A percentile compares a stretch with the other conserved stretches of the same genome.
These are phyloP conservation scores for Coregonus sp. DNA, from an alignment of 2,797 vertebrate genomes.

Conservation along the genomic window DNA sequence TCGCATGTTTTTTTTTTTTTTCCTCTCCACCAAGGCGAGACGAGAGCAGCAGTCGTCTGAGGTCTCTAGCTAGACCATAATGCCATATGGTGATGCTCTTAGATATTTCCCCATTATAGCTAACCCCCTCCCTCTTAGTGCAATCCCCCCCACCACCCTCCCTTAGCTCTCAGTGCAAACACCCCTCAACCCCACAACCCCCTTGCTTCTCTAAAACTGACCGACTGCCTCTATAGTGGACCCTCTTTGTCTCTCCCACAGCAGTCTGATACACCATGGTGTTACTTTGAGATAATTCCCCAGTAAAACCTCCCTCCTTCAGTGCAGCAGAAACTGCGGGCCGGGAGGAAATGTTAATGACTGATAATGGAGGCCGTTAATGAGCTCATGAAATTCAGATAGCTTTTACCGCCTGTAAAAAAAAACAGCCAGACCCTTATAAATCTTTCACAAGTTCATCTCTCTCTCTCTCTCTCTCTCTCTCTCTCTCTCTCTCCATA, in stretches of 20 bases:
- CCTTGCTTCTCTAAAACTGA: background rate
- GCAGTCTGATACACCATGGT: background rate
- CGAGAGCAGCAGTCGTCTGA: background rate
- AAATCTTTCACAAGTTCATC: constrained; percentile 41
- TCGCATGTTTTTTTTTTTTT: background rate
- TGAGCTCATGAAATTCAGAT: constrained; percentile 67
- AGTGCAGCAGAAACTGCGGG: constrained; percentile 32
- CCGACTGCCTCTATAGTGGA: background rate
- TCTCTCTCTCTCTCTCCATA: constrained; percentile 24
- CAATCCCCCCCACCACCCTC: background rate
- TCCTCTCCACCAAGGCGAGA: constrained; percentile 25
- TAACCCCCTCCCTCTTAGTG: background rate
- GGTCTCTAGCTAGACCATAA: constrained; percentile 8
- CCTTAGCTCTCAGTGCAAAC: background rate
- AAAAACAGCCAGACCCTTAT: constrained; percentile 33
- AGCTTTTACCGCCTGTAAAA: constrained; percentile 37
- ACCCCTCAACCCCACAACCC: background rate
- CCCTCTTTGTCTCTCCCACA: background rate
- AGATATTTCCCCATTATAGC: constrained; percentile 14
- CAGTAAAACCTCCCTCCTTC: constrained; percentile 1
- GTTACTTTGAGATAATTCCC: background rate
- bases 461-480: constrained; percentile 14
- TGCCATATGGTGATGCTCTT: constrained; percentile 21
- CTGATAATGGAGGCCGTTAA: constrained; percentile 61
- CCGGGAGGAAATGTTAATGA: constrained; percentile 57